These are phyloP conservation scores for Ceratitis capitata DNA, from an alignment of 1,140 invertebrate species.

Conservation along the genomic window DNA sequence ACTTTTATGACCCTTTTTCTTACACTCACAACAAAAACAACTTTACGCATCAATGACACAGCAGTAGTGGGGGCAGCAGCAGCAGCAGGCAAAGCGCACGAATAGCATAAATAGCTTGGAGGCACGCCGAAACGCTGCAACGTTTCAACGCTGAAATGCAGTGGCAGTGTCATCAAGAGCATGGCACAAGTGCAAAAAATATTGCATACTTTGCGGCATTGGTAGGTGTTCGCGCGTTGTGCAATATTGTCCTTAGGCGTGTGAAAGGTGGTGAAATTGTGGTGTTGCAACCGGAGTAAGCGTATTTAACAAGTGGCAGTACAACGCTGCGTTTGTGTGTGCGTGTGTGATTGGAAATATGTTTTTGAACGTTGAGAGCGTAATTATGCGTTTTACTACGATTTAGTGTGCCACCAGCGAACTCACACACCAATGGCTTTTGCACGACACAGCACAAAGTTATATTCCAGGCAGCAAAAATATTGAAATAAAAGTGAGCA, in stretches of 20 bases:
- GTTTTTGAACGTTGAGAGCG: slow-evolving; percentile 4
- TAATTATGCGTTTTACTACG: not conserved
- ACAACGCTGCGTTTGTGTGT: not conserved
- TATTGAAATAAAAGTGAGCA: not conserved
- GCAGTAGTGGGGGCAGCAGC: too few species aligned
- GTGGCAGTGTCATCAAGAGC: slow-evolving; percentile 15
- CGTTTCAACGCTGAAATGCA: slow-evolving; percentile 5
- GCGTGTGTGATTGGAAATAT: not conserved
- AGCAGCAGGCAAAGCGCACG: not conserved
- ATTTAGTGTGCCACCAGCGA: not conserved
- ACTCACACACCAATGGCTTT: not conserved
- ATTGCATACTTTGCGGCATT: slow-evolving; percentile 24
- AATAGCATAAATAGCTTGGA: not conserved
- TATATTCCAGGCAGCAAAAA: not conserved
- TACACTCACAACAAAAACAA: not conserved
- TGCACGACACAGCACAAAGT: not conserved
- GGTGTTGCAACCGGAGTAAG: not conserved
- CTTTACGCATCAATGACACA: slow-evolving; percentile 1
- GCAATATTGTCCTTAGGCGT: not conserved
- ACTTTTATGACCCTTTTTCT: slow-evolving; percentile 10
- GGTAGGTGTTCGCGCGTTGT: slow-evolving; percentile 12
- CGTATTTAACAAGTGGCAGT: not conserved
- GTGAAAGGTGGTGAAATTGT: not conserved
- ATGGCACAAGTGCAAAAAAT: not conserved
- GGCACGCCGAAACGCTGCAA: not conserved